Evolutionary conservation across 2,797 vertebrate species (phyloP), one percentile per base, ranked within the genome.

Genomic region (Prunella strophiata): DNA sequence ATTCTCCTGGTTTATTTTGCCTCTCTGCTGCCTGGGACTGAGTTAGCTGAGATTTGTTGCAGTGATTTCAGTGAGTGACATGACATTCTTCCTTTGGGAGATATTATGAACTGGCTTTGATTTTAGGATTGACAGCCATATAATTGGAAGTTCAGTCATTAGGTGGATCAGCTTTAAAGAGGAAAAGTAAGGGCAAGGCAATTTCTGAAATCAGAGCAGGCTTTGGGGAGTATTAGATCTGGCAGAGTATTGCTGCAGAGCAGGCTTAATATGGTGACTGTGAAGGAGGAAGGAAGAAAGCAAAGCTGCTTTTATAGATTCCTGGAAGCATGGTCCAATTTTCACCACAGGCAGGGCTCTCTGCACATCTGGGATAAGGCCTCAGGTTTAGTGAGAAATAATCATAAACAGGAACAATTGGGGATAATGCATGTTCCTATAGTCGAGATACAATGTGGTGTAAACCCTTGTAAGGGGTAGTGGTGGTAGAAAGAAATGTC

Each of bases 91-190:
- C 96, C 94, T 92, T 57, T 92, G 94, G 96, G 96, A 97, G 89
- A 84, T 90, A 89, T 91, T 91, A 93, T 84, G 83, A 94, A 81
- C 94, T 88, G 86, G 66, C 91, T 96, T 94, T 94, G 95, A 93
- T 96, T 95, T 96, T 93, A 84, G 71, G 95, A 97, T 96, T 96
- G 96, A 93, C 96, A 97, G 94, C 91, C 92, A 79, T 90, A 96
- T 97, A 96, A 97, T 96, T 96, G 94, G 85, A 96, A 95, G 92
- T 91, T 96, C 89, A 88, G 96, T 95, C 94, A 95, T 96, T 95
- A 97, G 89, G 83, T 94, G 94, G 94, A 96, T 96, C 92, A 82
- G 79, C 89, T 96, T 97, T 96, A 96, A 95, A 88, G 85, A 94
- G 80, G 67, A 85, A 90, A 91, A 96, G 76, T 84, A 91, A 94